Percentiles rank a stretch among this genome's conserved stretches.
These are phyloP conservation scores for Glandiceps talaboti DNA, from an alignment of 53 echinoderm and acorn worm genomes.

Conservation along the genomic window DNA sequence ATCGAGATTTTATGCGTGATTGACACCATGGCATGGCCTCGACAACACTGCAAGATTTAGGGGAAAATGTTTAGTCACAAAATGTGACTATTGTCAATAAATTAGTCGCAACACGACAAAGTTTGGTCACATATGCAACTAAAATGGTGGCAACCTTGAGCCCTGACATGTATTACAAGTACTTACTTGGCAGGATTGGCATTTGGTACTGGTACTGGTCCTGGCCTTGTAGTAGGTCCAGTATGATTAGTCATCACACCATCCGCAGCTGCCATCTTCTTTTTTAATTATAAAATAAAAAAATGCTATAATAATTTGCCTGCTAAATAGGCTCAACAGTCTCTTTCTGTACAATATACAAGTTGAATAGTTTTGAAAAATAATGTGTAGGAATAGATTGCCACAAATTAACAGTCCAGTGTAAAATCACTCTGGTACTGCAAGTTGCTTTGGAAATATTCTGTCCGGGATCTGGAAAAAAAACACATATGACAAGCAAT, in stretches of 20 bases:
- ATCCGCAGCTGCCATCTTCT: not conserved
- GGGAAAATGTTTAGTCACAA: too few relatives aligned
- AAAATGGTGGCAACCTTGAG: too few relatives aligned
- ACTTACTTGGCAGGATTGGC: not conserved
- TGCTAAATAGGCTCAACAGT: not conserved
- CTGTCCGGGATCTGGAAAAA: not conserved
- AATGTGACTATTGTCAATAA: too few relatives aligned
- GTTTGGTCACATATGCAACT: not conserved
- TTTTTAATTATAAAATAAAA: too few relatives aligned
- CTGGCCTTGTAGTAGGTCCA: not conserved
- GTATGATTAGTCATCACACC: not conserved
- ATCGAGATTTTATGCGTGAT: too few relatives aligned
- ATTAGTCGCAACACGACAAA: too few relatives aligned
- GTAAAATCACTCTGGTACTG: not conserved
- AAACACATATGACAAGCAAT: too few relatives aligned
- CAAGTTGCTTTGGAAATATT: not conserved
- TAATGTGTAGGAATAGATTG: not conserved
- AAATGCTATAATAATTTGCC: not conserved
- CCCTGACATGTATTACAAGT: too few relatives aligned
- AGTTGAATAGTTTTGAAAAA: not conserved
- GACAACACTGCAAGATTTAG: too few relatives aligned
- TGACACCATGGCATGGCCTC: too few relatives aligned
- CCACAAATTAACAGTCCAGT: not conserved
- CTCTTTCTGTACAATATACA: not conserved
- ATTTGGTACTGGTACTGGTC: not conserved